Percentiles rank a stretch among this genome's conserved stretches.
Conservation (phyloP, 2,888 invertebrate genomes). For the Xylocampa areola region DNA sequence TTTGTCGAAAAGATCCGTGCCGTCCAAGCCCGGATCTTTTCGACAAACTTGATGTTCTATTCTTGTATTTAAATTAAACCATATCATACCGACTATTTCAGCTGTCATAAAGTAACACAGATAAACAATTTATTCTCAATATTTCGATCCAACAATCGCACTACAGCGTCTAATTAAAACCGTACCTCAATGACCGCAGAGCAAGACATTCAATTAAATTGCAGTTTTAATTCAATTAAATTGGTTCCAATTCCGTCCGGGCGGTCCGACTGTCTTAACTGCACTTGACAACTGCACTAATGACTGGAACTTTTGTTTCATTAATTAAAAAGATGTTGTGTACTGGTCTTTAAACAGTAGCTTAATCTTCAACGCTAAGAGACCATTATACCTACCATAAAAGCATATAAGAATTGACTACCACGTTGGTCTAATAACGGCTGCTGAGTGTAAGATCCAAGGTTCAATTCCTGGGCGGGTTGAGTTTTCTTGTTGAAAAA, state of each 20-base stretch:
- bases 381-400: too few species aligned
- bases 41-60: too few species aligned
- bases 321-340: conserved; percentile 18
- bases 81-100: too few species aligned
- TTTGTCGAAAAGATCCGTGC: too few species aligned
- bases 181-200: conserved; percentile 4
- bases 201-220: conserved; percentile 16
- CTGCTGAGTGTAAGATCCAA: too few species aligned
- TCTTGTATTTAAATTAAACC: too few species aligned
- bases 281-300: conserved; percentile 42
- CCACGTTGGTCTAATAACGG: too few species aligned
- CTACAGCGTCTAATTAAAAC: conserved; percentile 14
- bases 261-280: conserved; percentile 10
- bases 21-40: too few species aligned
- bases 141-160: neutral
- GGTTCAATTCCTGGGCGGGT: too few species aligned
- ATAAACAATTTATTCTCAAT: neutral
- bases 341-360: neutral
- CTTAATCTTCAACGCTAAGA: too few species aligned
- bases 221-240: conserved; percentile 24
- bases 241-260: conserved; percentile 27
- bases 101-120: conserved; percentile 9
- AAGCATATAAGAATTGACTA: too few species aligned
- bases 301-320: conserved; percentile 24
- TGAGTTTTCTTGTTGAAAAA: too few species aligned